Percentiles rank a stretch among this genome's conserved stretches.
phyloP scores from a whole-genome alignment of 2,113 vertebrate species.

The Apistogramma diplotaenia region DNA sequence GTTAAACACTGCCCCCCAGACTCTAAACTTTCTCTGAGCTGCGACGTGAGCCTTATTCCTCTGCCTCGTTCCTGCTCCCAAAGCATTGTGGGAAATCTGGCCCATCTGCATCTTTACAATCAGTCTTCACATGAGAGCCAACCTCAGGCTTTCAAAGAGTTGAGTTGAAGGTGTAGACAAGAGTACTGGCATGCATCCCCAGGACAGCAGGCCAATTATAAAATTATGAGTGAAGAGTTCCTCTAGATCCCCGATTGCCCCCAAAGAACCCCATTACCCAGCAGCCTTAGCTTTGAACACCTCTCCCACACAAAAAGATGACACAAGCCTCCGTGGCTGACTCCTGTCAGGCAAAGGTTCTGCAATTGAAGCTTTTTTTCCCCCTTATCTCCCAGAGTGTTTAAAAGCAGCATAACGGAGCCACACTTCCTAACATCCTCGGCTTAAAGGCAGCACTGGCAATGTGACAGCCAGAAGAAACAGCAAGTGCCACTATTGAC shows the following conservation, averaged over 20 bases:
- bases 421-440: conserved; percentile 61
- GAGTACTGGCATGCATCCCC: conserved; percentile 41
- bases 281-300: conserved; percentile 76
- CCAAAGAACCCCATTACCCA: conserved; percentile 66
- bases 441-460: conserved; percentile 69
- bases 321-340: conserved; percentile 69
- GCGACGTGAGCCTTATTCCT: background rate
- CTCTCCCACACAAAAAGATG: conserved; percentile 65
- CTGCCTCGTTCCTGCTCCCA: background rate
- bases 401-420: conserved; percentile 52
- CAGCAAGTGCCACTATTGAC: conserved; percentile 73
- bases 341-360: conserved; percentile 73
- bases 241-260: conserved; percentile 47
- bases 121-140: conserved; percentile 22
- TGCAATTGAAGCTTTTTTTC: conserved; percentile 56
- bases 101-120: background rate
- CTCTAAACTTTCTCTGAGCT: conserved; percentile 11
- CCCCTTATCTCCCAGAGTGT: conserved; percentile 56
- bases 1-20: background rate
- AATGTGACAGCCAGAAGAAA: conserved; percentile 87
- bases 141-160: conserved; percentile 53
- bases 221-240: conserved; percentile 76
- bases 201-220: conserved; percentile 70
- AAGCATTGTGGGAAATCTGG: conserved; percentile 26
- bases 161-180: conserved; percentile 64